phyloP scores from a whole-genome alignment of 2,888 invertebrate species.

The Odontothrips loti region DNA sequence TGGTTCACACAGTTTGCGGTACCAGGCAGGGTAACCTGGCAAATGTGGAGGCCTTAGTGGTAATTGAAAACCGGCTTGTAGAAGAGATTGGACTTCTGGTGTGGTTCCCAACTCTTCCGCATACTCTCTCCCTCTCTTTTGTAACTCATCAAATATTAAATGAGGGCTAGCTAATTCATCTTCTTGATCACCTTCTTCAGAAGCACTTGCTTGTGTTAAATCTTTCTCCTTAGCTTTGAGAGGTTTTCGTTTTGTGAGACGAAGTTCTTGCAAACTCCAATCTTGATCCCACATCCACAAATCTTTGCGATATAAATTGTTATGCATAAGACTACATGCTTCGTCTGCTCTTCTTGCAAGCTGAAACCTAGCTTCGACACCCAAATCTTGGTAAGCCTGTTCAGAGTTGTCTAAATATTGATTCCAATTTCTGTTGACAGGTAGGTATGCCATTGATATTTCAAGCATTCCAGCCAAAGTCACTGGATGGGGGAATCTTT shows the following conservation, averaged over 20 bases:
- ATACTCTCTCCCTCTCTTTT: conserved; percentile 36
- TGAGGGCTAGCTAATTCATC: conserved; percentile 31
- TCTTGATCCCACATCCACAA: conserved; percentile 97
- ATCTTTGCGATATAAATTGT: conserved; percentile 71
- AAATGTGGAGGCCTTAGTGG: conserved; percentile 66
- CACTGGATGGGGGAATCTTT: conserved; percentile 92
- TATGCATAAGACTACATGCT: conserved; percentile 69
- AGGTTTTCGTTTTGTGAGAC: conserved; percentile 49
- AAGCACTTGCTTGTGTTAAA: conserved; percentile 35
- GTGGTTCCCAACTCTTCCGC: conserved; percentile 48
- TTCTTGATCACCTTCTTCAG: conserved; percentile 40
- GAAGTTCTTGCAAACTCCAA: conserved; percentile 72
- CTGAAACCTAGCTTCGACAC: conserved; percentile 73
- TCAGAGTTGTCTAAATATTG: conserved; percentile 79
- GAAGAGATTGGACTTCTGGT: conserved; percentile 60
- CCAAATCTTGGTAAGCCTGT: conserved; percentile 75
- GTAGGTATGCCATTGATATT: conserved; percentile 82
- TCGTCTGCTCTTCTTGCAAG: conserved; percentile 79
- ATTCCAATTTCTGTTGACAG: conserved; percentile 87
- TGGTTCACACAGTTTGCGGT: conserved; percentile 77
- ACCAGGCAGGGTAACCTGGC: conserved; percentile 93
- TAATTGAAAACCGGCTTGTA: conserved; percentile 56
- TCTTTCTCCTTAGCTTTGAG: conserved; percentile 35
- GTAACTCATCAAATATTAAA: conserved; percentile 31
- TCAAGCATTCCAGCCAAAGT: conserved; percentile 95